A percentile compares a stretch with the other conserved stretches of the same genome.
These are phyloP conservation scores for Venturia canescens DNA, from an alignment of 1,140 invertebrate species.

Conservation along the genomic window DNA sequence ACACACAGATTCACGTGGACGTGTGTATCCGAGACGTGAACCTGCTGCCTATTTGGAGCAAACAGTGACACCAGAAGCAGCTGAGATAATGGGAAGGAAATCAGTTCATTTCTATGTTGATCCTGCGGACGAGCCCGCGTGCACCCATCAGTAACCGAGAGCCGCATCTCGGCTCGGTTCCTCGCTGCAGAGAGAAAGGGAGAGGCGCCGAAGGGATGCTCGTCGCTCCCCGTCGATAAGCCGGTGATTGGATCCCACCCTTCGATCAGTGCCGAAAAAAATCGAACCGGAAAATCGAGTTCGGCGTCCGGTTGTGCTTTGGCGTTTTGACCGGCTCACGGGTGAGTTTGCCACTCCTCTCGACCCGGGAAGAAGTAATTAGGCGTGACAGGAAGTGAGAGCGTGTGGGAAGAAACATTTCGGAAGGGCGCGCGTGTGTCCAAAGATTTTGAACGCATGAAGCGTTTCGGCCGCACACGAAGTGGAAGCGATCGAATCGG, in stretches of 20 bases:
- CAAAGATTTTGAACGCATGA: background rate
- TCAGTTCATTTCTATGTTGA: constrained; percentile 78
- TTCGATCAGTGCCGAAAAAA: constrained; percentile 60
- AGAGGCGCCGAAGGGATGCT: constrained; percentile 6
- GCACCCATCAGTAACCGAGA: constrained; percentile 47
- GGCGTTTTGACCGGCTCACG: constrained; percentile 16
- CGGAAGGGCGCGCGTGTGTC: background rate
- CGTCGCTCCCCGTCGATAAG: constrained; percentile 47
- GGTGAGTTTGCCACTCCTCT: constrained; percentile 5
- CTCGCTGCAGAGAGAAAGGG: background rate
- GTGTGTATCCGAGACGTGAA: constrained; percentile 45
- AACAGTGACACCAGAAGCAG: constrained; percentile 52
- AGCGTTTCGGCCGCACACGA: constrained; percentile 28
- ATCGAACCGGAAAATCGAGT: constrained; percentile 65
- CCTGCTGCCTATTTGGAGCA: constrained; percentile 43
- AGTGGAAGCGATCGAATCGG: too few species aligned
- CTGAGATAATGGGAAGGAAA: constrained; percentile 76
- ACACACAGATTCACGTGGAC: background rate
- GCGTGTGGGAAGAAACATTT: background rate
- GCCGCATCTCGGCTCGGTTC: constrained; percentile 22
- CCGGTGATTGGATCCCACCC: constrained; percentile 61
- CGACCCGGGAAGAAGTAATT: constrained; percentile 9
- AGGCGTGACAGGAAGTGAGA: constrained; percentile 37
- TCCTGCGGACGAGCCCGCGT: constrained; percentile 65
- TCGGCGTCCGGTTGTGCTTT: constrained; percentile 57